Conservation (phyloP, 2,888 invertebrate species). For the Arctia plantaginis region DNA sequence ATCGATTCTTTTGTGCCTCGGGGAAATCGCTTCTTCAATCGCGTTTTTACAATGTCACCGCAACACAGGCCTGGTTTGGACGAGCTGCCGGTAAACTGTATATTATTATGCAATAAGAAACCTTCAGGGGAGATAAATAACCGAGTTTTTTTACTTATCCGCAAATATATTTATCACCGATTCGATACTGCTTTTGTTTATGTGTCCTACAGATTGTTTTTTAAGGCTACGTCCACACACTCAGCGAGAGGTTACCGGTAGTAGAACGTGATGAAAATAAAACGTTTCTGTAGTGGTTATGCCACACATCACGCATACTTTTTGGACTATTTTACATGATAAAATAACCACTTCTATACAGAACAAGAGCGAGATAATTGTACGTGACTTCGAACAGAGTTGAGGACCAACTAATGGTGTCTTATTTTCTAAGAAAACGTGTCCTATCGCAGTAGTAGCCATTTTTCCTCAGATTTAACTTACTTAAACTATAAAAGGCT, state of each 20-base stretch:
- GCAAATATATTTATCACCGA: conserved; percentile 36
- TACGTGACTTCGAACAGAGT: too few relatives aligned
- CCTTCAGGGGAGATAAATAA: conserved; percentile 40
- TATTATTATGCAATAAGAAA: conserved; percentile 49
- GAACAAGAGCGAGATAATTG: too few relatives aligned
- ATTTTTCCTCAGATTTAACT: too few relatives aligned
- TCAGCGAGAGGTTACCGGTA: neutral
- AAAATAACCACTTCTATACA: too few relatives aligned
- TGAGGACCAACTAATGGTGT: too few relatives aligned
- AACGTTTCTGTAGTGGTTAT: too few relatives aligned
- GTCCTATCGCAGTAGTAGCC: too few relatives aligned
- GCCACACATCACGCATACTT: too few relatives aligned
- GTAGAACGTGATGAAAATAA: neutral
- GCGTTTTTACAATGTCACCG: conserved; percentile 68
- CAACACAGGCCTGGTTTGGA: conserved; percentile 55
- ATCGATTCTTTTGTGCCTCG: conserved; percentile 75
- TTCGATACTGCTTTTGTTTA: conserved; percentile 33
- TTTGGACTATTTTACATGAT: too few relatives aligned
- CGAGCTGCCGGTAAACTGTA: conserved; percentile 36
- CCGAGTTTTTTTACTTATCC: conserved; percentile 45
- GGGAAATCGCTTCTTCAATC: conserved; percentile 70
- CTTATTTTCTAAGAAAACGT: too few relatives aligned
- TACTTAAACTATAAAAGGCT: too few relatives aligned
- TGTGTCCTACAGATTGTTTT: neutral
- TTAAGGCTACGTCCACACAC: neutral